These are phyloP conservation scores for Barbus barbus DNA, from an alignment of 2,113 vertebrate genomes.

Conservation along the genomic window DNA sequence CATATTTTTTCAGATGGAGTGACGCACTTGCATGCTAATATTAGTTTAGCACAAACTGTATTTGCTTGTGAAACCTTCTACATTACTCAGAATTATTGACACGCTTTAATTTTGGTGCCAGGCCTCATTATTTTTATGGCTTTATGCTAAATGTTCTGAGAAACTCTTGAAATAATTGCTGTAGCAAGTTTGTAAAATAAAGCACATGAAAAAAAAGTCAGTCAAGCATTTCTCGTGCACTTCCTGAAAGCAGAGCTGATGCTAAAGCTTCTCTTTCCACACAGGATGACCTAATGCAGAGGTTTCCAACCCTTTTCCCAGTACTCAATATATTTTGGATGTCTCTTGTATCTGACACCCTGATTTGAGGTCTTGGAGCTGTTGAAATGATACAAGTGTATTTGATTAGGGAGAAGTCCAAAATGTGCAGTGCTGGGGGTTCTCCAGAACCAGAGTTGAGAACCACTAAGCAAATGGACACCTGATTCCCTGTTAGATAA, in stretches of 20 bases:
- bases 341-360: neutral
- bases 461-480: neutral
- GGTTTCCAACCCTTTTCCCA: no score
- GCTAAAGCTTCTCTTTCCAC: neutral
- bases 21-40: slow-evolving; percentile 32
- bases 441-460: neutral
- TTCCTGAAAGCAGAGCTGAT: slow-evolving; percentile 18
- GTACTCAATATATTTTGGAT: no score
- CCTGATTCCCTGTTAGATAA: slow-evolving; percentile 10
- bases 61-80: neutral
- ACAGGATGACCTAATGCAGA: neutral
- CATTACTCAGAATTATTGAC: neutral
- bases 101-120: neutral
- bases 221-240: neutral
- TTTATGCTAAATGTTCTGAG: slow-evolving; percentile 20
- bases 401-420: neutral
- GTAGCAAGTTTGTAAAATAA: neutral
- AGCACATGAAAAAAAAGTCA: neutral
- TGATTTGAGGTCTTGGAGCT: neutral
- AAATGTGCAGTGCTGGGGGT: neutral
- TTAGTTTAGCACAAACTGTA: slow-evolving; percentile 32
- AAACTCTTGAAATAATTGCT: slow-evolving; percentile 10
- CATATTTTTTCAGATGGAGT: slow-evolving; percentile 24
- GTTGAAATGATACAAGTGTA: neutral
- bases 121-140: slow-evolving; percentile 10